phyloP scores from a whole-genome alignment of 2,113 vertebrate genomes.

The Stercorarius parasiticus region DNA sequence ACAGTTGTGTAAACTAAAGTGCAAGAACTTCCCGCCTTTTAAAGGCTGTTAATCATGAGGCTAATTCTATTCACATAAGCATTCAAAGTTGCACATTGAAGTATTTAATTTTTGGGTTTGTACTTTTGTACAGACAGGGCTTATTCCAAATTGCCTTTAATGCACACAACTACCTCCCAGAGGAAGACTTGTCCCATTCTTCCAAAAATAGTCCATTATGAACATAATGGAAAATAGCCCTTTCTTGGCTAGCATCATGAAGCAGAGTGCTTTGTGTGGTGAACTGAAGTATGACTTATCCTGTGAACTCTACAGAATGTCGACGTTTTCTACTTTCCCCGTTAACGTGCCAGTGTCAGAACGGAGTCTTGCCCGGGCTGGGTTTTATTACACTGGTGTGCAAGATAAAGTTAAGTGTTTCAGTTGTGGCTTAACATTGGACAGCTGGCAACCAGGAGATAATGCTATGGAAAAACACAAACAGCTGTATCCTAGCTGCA shows the following conservation, averaged over 20 bases:
- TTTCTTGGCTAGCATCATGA: conserved; percentile 80
- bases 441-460: conserved; percentile 92
- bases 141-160: conserved; percentile 36
- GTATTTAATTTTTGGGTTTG: conserved; percentile 34
- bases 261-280: conserved; percentile 68
- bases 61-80: not conserved
- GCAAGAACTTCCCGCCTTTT: not conserved
- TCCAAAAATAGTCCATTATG: conserved; percentile 72
- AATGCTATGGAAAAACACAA: conserved; percentile 89
- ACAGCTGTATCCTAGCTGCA: conserved; percentile 86
- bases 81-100: not conserved
- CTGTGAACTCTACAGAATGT: conserved; percentile 93
- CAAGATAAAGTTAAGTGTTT: conserved; percentile 93
- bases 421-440: conserved; percentile 85
- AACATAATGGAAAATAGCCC: conserved; percentile 83
- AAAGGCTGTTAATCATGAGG: not conserved
- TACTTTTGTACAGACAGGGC: conserved; percentile 4
- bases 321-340: conserved; percentile 89
- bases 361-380: conserved; percentile 90
- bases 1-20: not conserved
- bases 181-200: conserved; percentile 82
- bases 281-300: conserved; percentile 90
- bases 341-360: conserved; percentile 77
- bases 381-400: conserved; percentile 92
- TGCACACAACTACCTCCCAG: conserved; percentile 88